These are phyloP conservation scores for Misgurnus anguillicaudatus DNA, from an alignment of 2,113 vertebrate species.

Conservation along the genomic window DNA sequence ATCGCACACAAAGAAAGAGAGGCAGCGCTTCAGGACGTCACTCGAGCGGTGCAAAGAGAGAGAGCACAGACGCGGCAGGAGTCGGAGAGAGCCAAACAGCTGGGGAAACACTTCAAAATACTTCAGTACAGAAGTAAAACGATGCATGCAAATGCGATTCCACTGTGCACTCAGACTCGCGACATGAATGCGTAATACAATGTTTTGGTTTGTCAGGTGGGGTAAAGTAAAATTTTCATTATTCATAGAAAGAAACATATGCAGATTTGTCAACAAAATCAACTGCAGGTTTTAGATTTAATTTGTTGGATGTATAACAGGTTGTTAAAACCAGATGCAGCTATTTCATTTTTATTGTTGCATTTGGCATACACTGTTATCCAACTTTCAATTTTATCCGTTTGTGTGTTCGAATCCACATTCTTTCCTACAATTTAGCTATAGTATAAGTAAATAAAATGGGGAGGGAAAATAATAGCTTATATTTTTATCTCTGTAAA, in stretches of 20 bases:
- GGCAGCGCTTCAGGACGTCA: constrained; percentile 67
- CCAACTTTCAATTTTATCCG: too few relatives aligned
- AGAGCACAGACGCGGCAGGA: constrained; percentile 66
- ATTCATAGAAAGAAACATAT: too few relatives aligned
- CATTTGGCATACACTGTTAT: too few relatives aligned
- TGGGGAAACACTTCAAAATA: constrained; percentile 74
- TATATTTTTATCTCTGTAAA: constrained; percentile 14
- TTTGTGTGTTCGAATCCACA: too few relatives aligned
- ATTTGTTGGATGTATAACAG: too few relatives aligned
- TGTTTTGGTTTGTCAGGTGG: neutral
- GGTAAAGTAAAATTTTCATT: too few relatives aligned
- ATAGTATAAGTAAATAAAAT: neutral
- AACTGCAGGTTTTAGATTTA: too few relatives aligned
- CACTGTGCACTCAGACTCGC: neutral
- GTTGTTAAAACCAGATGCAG: too few relatives aligned
- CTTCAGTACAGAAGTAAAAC: constrained; percentile 26
- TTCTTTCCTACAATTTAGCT: too few relatives aligned
- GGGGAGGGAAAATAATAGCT: neutral
- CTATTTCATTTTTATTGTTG: too few relatives aligned
- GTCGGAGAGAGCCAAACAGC: constrained; percentile 66
- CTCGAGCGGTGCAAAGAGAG: constrained; percentile 63
- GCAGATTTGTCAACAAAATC: too few relatives aligned
- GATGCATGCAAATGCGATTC: neutral
- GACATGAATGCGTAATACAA: neutral
- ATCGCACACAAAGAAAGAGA: constrained; percentile 77